A percentile compares a stretch with the other conserved stretches of the same genome.
Conservation (phyloP, 1,140 invertebrate genomes). For the Sarcophaga bullata region DNA sequence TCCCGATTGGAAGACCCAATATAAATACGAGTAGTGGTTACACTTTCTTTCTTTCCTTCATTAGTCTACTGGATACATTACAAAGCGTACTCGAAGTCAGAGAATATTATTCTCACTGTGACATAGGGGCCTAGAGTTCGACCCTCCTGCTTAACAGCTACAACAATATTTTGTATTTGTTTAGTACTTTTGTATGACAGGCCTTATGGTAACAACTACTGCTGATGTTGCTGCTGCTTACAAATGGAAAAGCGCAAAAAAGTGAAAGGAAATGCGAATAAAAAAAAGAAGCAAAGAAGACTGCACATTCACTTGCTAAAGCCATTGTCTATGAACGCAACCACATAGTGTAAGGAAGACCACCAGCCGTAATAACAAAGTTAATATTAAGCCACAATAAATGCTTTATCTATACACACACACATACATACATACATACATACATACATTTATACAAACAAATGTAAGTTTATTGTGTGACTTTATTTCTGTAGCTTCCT, state of each 20-base stretch:
- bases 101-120: no score
- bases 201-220: slow-evolving; percentile 1
- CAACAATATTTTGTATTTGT: slow-evolving; percentile 19
- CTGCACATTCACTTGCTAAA: no score
- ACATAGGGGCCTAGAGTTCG: not conserved
- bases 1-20: no score
- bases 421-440: no score
- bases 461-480: slow-evolving; percentile 5
- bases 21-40: no score
- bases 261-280: no score
- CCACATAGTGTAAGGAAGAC: not conserved
- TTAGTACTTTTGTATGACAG: slow-evolving; percentile 12
- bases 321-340: slow-evolving; percentile 5
- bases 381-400: slow-evolving; percentile 27
- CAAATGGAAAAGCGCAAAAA: no score
- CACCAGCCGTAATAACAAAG: not conserved
- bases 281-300: no score
- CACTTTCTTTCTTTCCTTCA: no score
- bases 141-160: not conserved
- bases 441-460: no score
- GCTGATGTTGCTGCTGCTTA: not conserved
- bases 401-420: not conserved
- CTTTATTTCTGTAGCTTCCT: not conserved
- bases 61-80: no score
- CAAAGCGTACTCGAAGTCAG: no score